These are phyloP conservation scores for Nilaparvata lugens DNA, from an alignment of 1,140 invertebrate genomes.

Conservation along the genomic window DNA sequence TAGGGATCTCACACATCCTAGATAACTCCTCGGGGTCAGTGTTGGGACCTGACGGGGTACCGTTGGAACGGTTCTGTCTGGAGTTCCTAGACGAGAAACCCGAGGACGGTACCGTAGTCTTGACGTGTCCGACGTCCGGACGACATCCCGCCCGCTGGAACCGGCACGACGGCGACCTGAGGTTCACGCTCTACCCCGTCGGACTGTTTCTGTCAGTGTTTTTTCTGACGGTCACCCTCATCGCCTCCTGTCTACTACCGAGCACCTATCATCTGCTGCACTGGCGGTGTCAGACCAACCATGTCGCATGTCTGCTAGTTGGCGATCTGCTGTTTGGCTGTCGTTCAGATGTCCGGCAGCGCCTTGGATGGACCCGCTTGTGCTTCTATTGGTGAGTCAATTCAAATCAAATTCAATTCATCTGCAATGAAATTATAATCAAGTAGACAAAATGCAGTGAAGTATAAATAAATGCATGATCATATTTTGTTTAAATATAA, in stretches of 20 bases:
- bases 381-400: slow-evolving; percentile 52
- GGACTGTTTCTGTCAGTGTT: slow-evolving; percentile 63
- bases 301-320: slow-evolving; percentile 66
- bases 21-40: slow-evolving; percentile 1
- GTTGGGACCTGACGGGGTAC: slow-evolving; percentile 35
- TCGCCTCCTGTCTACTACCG: slow-evolving; percentile 61
- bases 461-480: too few species aligned
- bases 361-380: slow-evolving; percentile 46
- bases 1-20: slow-evolving; percentile 35
- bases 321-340: slow-evolving; percentile 65
- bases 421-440: too few species aligned
- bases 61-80: slow-evolving; percentile 46
- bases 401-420: too few species aligned
- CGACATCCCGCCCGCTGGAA: slow-evolving; percentile 36
- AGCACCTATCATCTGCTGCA: slow-evolving; percentile 72
- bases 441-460: too few species aligned
- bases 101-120: slow-evolving; percentile 42
- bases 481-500: too few species aligned
- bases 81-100: slow-evolving; percentile 44
- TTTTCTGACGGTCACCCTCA: slow-evolving; percentile 66
- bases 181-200: slow-evolving; percentile 59
- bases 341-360: slow-evolving; percentile 53
- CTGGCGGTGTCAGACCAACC: slow-evolving; percentile 75
- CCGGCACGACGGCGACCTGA: slow-evolving; percentile 41
- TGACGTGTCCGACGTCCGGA: slow-evolving; percentile 45